Conservation (phyloP, 2,888 invertebrate genomes). For the Digitonthophagus gazella region DNA sequence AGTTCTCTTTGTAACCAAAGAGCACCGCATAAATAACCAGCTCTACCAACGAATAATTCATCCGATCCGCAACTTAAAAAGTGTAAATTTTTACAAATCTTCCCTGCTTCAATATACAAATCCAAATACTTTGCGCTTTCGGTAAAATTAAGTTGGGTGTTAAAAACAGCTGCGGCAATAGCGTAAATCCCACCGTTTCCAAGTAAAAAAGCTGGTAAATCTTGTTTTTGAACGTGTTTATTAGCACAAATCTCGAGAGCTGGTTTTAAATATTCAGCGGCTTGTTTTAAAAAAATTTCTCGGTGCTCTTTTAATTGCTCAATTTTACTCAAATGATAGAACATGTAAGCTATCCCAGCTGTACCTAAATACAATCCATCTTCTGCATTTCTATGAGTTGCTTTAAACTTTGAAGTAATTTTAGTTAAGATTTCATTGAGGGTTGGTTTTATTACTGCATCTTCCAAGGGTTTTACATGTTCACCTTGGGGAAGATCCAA, state of each 20-base stretch:
- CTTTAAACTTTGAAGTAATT: slow-evolving; percentile 44
- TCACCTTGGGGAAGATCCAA: not conserved
- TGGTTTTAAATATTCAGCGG: slow-evolving; percentile 62
- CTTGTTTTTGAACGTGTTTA: slow-evolving; percentile 53
- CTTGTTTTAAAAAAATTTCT: slow-evolving; percentile 57
- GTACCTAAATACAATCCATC: slow-evolving; percentile 70
- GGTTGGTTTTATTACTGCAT: slow-evolving; percentile 13
- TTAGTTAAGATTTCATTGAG: slow-evolving; percentile 34
- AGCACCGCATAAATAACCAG: slow-evolving; percentile 78
- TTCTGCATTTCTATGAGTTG: slow-evolving; percentile 47
- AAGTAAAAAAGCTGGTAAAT: slow-evolving; percentile 71
- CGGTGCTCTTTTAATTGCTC: slow-evolving; percentile 52
- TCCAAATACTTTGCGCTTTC: slow-evolving; percentile 43
- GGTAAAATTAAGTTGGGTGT: slow-evolving; percentile 53
- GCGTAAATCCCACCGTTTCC: slow-evolving; percentile 78
- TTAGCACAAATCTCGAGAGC: slow-evolving; percentile 57
- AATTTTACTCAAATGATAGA: slow-evolving; percentile 65
- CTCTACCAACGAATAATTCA: slow-evolving; percentile 81
- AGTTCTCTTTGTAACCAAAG: slow-evolving; percentile 67
- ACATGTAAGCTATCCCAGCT: slow-evolving; percentile 74
- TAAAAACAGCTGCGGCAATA: slow-evolving; percentile 64
- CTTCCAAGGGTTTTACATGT: not conserved
- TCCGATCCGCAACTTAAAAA: slow-evolving; percentile 71
- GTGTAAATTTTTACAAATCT: slow-evolving; percentile 53
- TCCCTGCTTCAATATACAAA: slow-evolving; percentile 50